Conservation (phyloP, 2,113 vertebrate genomes). For the Eurystomus gularis region DNA sequence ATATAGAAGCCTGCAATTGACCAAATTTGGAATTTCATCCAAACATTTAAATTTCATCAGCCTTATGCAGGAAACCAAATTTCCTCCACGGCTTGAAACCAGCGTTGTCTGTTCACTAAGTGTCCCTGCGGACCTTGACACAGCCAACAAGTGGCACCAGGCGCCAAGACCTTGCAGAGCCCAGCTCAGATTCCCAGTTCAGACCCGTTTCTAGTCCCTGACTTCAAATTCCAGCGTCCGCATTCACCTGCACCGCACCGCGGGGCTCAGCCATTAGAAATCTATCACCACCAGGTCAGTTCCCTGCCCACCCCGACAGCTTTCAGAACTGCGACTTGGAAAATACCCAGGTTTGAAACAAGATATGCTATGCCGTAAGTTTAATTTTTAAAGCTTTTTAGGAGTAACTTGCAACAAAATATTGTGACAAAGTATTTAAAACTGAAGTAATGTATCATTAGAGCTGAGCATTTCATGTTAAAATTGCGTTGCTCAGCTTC, state of each 20-base stretch:
- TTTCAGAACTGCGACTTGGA: not conserved
- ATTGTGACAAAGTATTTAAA: not conserved
- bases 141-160: not conserved
- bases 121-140: accelerated
- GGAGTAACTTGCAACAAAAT: not conserved
- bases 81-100: not conserved
- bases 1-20: not conserved
- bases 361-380: not conserved
- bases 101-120: not conserved
- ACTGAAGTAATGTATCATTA: not conserved
- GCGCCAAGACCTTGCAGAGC: accelerated
- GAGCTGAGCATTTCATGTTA: not conserved
- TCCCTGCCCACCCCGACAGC: no score
- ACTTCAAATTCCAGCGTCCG: not conserved
- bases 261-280: accelerated
- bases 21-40: not conserved
- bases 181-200: not conserved
- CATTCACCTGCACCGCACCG: no score
- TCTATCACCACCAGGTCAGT: no score
- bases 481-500: not conserved
- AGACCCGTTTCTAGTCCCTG: not conserved
- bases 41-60: not conserved
- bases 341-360: not conserved
- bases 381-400: not conserved
- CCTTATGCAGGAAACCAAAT: not conserved